These are phyloP conservation scores for Zaprionus vittiger DNA, from an alignment of 1,140 invertebrate genomes.

Conservation along the genomic window DNA sequence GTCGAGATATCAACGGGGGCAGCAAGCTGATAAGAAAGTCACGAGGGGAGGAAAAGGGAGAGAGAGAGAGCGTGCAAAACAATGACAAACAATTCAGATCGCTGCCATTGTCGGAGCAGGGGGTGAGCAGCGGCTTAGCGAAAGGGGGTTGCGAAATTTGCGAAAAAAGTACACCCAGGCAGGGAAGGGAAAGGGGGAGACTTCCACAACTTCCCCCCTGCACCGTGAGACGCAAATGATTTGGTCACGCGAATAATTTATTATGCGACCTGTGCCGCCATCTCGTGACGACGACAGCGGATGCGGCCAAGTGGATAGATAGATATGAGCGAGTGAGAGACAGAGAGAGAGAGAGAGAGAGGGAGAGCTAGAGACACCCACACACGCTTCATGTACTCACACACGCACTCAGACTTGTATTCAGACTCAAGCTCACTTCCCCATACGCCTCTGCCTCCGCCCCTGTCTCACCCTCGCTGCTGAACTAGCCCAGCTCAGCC, in stretches of 20 bases:
- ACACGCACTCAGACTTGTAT: neutral
- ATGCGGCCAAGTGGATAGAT: conserved; percentile 62
- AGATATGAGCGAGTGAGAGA: conserved; percentile 20
- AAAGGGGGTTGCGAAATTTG: neutral
- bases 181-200: no score
- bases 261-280: conserved; percentile 72
- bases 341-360: neutral
- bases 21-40: conserved; percentile 38
- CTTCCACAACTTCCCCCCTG: no score
- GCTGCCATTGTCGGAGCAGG: conserved; percentile 9
- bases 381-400: neutral
- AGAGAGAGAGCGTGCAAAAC: neutral
- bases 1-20: conserved; percentile 32
- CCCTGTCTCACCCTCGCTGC: no score
- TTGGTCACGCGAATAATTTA: conserved; percentile 83
- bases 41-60: neutral
- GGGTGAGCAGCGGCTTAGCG: neutral
- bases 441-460: neutral
- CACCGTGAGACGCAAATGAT: conserved; percentile 67
- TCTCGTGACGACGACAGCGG: conserved; percentile 66
- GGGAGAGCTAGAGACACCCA: conserved; percentile 27
- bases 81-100: conserved; percentile 33
- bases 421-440: conserved; percentile 14
- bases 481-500: neutral
- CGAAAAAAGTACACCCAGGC: neutral